A percentile compares a stretch with the other conserved stretches of the same genome.
These are phyloP conservation scores for Catagonus wagneri DNA, from an alignment of 2,113 vertebrate species.

Conservation along the genomic window DNA sequence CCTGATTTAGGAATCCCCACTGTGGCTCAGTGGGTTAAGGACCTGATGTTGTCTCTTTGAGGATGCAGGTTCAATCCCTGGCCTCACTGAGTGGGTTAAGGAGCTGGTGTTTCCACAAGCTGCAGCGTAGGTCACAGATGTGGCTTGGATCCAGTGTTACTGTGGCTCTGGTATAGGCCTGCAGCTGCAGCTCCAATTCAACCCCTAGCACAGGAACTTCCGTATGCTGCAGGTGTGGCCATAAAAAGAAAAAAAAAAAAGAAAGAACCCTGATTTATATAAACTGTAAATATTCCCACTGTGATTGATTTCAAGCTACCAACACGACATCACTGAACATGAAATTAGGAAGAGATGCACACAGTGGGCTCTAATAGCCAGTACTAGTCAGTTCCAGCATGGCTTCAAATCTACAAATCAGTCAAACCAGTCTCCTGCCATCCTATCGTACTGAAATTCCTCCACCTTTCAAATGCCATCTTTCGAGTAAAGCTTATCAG, in stretches of 20 bases:
- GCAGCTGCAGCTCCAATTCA: too few relatives aligned
- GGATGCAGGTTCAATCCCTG: too few relatives aligned
- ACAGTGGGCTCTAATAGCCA: not conserved
- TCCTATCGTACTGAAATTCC: conserved; percentile 17
- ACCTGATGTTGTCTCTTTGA: too few relatives aligned
- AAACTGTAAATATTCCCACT: conserved; percentile 25
- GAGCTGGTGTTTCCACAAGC: too few relatives aligned
- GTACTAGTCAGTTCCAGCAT: not conserved
- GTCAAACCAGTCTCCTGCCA: not conserved
- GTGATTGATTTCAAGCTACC: conserved; percentile 33
- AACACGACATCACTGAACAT: not conserved
- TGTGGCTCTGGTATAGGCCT: too few relatives aligned
- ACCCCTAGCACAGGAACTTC: too few relatives aligned
- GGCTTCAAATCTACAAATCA: not conserved
- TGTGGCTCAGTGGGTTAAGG: too few relatives aligned
- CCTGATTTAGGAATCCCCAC: not conserved
- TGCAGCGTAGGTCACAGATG: too few relatives aligned
- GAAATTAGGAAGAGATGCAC: not conserved
- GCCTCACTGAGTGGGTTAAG: too few relatives aligned
- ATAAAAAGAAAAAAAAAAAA: not conserved
- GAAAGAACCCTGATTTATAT: not conserved
- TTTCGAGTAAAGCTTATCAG: conserved; percentile 27
- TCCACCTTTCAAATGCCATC: not conserved
- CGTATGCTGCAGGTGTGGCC: too few relatives aligned
- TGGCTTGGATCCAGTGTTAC: too few relatives aligned